phyloP scores from a whole-genome alignment of 2,888 invertebrate species.

The Osmoderma eremita region DNA sequence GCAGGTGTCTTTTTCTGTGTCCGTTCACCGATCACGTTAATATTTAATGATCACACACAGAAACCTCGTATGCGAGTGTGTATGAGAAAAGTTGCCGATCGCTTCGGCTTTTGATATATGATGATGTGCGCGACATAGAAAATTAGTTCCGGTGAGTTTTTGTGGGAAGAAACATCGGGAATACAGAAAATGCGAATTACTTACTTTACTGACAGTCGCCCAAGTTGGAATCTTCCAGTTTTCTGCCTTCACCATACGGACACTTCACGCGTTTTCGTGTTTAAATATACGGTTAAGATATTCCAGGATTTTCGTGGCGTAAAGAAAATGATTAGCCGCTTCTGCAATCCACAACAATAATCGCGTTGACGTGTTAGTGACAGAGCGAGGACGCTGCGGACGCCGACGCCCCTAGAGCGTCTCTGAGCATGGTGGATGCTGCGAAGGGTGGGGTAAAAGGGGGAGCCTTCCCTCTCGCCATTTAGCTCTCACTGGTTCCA shows the following conservation, averaged over 20 bases:
- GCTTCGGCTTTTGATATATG: not conserved
- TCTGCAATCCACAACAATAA: slow-evolving; percentile 54
- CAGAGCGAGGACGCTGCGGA: slow-evolving; percentile 58
- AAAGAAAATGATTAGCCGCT: not conserved
- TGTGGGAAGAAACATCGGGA: not conserved
- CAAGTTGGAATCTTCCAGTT: not conserved
- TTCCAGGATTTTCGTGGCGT: not conserved
- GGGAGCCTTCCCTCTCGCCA: slow-evolving; percentile 45
- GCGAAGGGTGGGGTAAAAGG: slow-evolving; percentile 56
- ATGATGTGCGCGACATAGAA: not conserved
- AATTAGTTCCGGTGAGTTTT: slow-evolving; percentile 2
- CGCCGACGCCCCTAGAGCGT: slow-evolving; percentile 63
- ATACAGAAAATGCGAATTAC: slow-evolving; percentile 1
- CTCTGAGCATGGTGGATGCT: slow-evolving; percentile 60
- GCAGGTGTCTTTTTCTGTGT: slow-evolving; percentile 51
- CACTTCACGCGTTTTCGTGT: not conserved
- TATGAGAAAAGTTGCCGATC: slow-evolving; percentile 6
- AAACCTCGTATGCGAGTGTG: not conserved
- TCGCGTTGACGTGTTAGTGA: slow-evolving; percentile 58
- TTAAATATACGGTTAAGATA: not conserved
- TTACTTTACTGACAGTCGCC: not conserved
- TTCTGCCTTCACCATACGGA: not conserved
- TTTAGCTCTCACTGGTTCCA: slow-evolving; percentile 52
- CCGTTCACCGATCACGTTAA: slow-evolving; percentile 26
- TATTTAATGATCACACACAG: slow-evolving; percentile 22